These are phyloP conservation scores for Machaerirhynchus nigripectus DNA, from an alignment of 2,113 vertebrate genomes.

Conservation along the genomic window DNA sequence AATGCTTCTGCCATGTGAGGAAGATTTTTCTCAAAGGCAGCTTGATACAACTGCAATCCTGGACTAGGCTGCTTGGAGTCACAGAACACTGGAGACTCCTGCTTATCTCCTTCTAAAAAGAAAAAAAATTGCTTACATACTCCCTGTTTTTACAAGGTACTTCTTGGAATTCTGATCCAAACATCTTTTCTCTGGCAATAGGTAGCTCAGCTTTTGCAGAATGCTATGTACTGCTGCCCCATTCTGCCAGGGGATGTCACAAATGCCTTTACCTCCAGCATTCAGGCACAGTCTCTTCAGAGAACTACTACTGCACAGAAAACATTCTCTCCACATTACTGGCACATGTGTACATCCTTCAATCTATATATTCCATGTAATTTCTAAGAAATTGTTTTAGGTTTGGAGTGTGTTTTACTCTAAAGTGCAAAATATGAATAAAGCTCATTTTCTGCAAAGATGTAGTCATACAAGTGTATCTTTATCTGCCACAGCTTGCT, in stretches of 20 bases:
- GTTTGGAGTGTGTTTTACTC: neutral
- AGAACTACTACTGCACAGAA: neutral
- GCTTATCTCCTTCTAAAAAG: slow-evolving; percentile 75
- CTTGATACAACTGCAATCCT: slow-evolving; percentile 88
- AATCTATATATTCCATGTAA: neutral
- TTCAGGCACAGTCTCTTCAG: neutral
- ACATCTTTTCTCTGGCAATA: neutral
- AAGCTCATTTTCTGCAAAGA: neutral
- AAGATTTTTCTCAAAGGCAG: slow-evolving; percentile 87
- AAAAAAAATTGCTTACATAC: neutral
- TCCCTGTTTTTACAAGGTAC: neutral
- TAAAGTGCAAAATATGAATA: neutral
- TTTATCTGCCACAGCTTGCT: neutral
- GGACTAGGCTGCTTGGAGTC: slow-evolving; percentile 81
- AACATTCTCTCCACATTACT: neutral
- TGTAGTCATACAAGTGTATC: neutral
- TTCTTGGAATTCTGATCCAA: neutral
- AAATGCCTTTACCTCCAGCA: neutral
- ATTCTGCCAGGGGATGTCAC: neutral
- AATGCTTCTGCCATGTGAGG: slow-evolving; percentile 94
- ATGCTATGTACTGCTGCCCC: neutral
- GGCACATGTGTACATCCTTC: neutral
- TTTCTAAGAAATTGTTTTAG: neutral
- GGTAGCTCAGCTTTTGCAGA: neutral
- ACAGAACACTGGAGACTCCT: slow-evolving; percentile 73